Evolutionary conservation across 1,140 invertebrate species (phyloP), one percentile per base, ranked within the genome.

Genomic region (Drosophila malerkotliana): DNA sequence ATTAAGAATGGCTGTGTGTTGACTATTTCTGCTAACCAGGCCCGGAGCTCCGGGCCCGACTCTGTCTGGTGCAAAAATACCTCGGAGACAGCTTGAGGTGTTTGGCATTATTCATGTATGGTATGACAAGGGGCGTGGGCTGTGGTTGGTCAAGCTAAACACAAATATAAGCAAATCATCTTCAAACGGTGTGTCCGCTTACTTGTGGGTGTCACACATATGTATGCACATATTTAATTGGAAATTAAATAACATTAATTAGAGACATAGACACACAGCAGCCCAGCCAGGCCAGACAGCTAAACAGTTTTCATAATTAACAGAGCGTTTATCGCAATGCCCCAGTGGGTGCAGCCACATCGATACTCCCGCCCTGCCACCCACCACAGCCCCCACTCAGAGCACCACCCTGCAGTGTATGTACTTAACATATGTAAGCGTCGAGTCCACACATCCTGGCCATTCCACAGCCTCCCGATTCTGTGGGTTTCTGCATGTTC

Each of bases 191-290:
- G 32, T n/a, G 30, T 4, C 39, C 15, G 24, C 21, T 15, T 2
- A 4, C 49, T 28, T 32, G 26, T 37, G 28, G 52, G 37, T 44
- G 48, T 44, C 37, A 18, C 41, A 41, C 63, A 78, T n/a, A 83
- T 82, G 48, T 59, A 79, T 79, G 75, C 64, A 63, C 75, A 79
- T 83, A 75, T 75, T 74, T 67, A 76, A 79, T 83, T 82, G 60
- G 52, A 49, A 79, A 76, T 84, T 79, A 84, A 75, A 71, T 82
- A 52, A 75, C 71, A 72, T 66, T 75, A 78, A 78, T 82, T 71
- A 57, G 53, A 51, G 41, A 7, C n/a, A 44, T 41, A 48, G 28
- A 32, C 61, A 32, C 61, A 48, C 32, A 15, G 60, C 18, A 28
- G 32, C 61, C 52, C 10, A 21, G 30, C 37, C 37, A 12, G 7